Evolutionary conservation across 2,113 vertebrate genomes (phyloP).

Genomic region (Struthio camelus): DNA sequence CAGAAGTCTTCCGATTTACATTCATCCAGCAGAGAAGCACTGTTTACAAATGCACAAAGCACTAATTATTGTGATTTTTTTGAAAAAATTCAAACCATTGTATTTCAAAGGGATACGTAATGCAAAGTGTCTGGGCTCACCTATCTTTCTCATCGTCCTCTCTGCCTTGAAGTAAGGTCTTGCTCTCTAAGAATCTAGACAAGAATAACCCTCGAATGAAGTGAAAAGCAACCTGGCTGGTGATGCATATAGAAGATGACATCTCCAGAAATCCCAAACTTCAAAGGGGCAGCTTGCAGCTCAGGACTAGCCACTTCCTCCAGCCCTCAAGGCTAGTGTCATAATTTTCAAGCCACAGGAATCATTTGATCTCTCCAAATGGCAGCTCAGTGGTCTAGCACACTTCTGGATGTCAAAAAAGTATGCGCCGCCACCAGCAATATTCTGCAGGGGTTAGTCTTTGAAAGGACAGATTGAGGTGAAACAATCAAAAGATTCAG

Average conservation of each 20-base stretch:
- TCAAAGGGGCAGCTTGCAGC: conserved; percentile 57
- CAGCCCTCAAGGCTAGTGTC: conserved; percentile 43
- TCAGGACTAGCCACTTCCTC: not conserved
- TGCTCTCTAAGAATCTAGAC: conserved; percentile 43
- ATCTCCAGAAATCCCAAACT: conserved; percentile 50
- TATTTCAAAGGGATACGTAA: conserved; percentile 37
- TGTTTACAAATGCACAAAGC: accelerated
- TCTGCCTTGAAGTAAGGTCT: conserved; percentile 29
- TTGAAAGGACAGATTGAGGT: conserved; percentile 40
- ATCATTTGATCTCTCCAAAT: conserved; percentile 51
- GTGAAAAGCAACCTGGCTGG: conserved; percentile 42
- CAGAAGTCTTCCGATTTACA: not conserved
- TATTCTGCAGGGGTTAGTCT: not conserved
- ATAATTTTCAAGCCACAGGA: conserved; percentile 15
- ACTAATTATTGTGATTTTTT: not conserved
- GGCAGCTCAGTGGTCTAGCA: conserved; percentile 42
- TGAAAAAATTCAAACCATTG: not conserved
- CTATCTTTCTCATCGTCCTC: conserved; percentile 24
- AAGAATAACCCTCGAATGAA: conserved; percentile 22
- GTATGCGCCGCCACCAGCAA: conserved; percentile 4
- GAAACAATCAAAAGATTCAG: not conserved
- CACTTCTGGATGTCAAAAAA: conserved; percentile 45
- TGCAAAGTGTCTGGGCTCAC: not conserved
- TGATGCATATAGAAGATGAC: conserved; percentile 55
- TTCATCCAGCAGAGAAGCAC: accelerated